These are phyloP conservation scores for Hermodice carunculata DNA, from an alignment of 2,888 invertebrate species.

Conservation along the genomic window DNA sequence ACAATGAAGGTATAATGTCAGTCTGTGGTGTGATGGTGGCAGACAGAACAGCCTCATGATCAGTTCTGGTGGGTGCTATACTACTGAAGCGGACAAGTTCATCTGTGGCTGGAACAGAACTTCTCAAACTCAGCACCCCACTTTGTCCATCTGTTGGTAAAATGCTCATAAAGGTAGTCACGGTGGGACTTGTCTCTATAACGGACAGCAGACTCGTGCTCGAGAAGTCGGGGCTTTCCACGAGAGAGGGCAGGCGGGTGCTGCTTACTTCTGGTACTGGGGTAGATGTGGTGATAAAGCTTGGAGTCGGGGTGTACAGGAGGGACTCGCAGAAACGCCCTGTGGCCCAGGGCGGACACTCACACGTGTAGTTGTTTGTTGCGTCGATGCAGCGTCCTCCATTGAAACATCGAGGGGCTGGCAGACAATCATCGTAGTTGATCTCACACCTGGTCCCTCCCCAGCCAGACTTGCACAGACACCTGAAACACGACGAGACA, in stretches of 20 bases:
- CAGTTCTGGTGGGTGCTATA: neutral
- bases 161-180: too few relatives aligned
- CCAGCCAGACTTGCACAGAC: constrained; percentile 69
- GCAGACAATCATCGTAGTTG: constrained; percentile 88
- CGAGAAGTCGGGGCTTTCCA: too few relatives aligned
- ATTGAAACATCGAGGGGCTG: constrained; percentile 80
- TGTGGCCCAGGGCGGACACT: constrained; percentile 55
- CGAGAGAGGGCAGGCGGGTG: too few relatives aligned
- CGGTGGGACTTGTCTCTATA: too few relatives aligned
- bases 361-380: constrained; percentile 78
- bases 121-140: too few relatives aligned
- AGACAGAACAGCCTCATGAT: neutral
- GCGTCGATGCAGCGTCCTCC: constrained; percentile 85
- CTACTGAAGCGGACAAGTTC: neutral
- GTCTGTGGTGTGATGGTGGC: neutral
- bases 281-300: neutral
- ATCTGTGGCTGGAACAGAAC: too few relatives aligned
- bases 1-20: too few relatives aligned
- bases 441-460: constrained; percentile 83
- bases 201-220: too few relatives aligned
- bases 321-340: constrained; percentile 38
- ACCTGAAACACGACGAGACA: constrained; percentile 17
- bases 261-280: too few relatives aligned
- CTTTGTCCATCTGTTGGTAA: too few relatives aligned
- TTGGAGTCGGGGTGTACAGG: constrained; percentile 1